These are phyloP conservation scores for Trachymyrmex septentrionalis DNA, from an alignment of 1,140 invertebrate species.

Conservation along the genomic window DNA sequence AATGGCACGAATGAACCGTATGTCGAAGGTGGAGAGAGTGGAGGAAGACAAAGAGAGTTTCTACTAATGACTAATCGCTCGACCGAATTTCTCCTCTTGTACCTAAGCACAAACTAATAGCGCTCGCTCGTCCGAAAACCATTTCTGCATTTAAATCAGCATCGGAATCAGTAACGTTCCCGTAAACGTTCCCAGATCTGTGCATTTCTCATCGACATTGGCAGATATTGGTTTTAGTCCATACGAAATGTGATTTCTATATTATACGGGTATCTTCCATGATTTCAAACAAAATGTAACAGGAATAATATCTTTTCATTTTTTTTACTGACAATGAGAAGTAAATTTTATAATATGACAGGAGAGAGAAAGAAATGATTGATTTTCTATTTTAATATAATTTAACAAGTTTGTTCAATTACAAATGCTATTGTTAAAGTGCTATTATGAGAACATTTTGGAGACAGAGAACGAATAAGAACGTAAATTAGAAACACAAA, in stretches of 20 bases:
- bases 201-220: slow-evolving; percentile 49
- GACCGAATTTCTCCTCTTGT: slow-evolving; percentile 65
- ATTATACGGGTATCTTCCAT: neutral
- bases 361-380: no score
- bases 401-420: neutral
- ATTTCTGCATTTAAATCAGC: slow-evolving; percentile 66
- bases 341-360: neutral
- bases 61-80: slow-evolving; percentile 74
- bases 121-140: slow-evolving; percentile 49
- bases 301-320: neutral
- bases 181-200: slow-evolving; percentile 56
- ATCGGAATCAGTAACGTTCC: slow-evolving; percentile 24
- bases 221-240: slow-evolving; percentile 38
- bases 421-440: neutral
- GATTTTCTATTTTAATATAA: neutral
- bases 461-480: neutral
- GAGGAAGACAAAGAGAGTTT: slow-evolving; percentile 33
- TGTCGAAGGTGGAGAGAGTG: neutral
- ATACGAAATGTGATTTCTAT: slow-evolving; percentile 16
- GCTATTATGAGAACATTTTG: neutral
- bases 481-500: slow-evolving; percentile 20
- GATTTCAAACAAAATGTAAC: slow-evolving; percentile 16
- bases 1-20: slow-evolving; percentile 68
- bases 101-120: slow-evolving; percentile 55
- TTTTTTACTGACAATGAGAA: neutral